These are phyloP conservation scores for Alectoris magna DNA, from an alignment of 2,797 vertebrate species.

Conservation along the genomic window DNA sequence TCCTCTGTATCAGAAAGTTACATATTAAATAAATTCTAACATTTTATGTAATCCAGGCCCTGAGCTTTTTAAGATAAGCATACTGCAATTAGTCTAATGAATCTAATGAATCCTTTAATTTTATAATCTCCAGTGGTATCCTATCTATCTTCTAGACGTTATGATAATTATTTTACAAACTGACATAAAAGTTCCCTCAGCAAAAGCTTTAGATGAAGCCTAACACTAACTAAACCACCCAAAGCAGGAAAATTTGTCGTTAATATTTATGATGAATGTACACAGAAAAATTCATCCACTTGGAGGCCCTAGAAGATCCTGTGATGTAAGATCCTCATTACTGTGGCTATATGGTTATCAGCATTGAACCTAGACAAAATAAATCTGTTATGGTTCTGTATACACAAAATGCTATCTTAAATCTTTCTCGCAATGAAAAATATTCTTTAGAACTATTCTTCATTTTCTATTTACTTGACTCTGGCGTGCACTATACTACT, in stretches of 20 bases:
- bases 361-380: not conserved
- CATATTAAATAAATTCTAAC: not conserved
- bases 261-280: not conserved
- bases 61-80: not conserved
- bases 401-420: not conserved
- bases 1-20: not conserved
- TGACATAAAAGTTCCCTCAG: conserved; percentile 5
- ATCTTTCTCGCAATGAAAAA: not conserved
- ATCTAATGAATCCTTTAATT: conserved; percentile 5
- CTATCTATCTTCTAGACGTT: conserved; percentile 13
- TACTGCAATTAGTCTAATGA: not conserved
- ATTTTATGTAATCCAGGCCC: not conserved
- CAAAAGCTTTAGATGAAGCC: not conserved
- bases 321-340: not conserved
- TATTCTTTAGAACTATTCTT: not conserved
- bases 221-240: not conserved
- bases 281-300: not conserved
- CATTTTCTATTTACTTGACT: not conserved
- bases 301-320: not conserved
- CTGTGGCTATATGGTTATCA: not conserved
- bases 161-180: not conserved
- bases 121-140: not conserved
- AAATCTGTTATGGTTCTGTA: not conserved
- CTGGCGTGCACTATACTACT: not conserved
- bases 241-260: not conserved